Evolutionary conservation across 2,888 invertebrate genomes (phyloP).

Genomic region (Lasioglossum malachurum): DNA sequence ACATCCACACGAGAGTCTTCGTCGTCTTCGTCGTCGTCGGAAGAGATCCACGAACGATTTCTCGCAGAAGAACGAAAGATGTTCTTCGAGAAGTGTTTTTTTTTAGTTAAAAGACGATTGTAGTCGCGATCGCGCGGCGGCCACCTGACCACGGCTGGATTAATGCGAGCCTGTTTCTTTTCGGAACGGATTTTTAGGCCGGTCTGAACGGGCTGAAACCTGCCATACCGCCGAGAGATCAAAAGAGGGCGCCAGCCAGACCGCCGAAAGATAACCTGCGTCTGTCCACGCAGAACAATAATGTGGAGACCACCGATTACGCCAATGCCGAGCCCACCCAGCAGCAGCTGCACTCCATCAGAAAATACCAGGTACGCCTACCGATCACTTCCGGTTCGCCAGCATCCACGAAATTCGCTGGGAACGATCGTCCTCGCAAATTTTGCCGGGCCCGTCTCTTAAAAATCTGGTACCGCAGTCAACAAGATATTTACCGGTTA

Average conservation of each 20-base stretch:
- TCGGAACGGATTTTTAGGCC: constrained; percentile 78
- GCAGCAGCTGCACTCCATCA: constrained; percentile 96
- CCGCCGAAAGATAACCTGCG: constrained; percentile 89
- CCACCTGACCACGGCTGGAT: constrained; percentile 24
- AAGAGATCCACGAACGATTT: background rate
- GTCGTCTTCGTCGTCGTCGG: constrained; percentile 8
- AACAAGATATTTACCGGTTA: background rate
- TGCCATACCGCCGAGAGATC: constrained; percentile 89
- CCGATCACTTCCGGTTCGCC: background rate
- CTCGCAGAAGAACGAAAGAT: background rate
- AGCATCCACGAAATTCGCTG: background rate
- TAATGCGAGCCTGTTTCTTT: constrained; percentile 65
- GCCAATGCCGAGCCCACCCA: constrained; percentile 89
- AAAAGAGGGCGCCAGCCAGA: constrained; percentile 88
- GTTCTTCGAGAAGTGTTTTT: background rate
- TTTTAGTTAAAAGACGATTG: constrained; percentile 1
- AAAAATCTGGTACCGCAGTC: background rate
- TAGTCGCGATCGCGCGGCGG: constrained; percentile 34
- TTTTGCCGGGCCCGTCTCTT: background rate
- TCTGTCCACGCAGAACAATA: constrained; percentile 85
- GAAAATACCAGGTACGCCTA: constrained; percentile 93
- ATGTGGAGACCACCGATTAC: constrained; percentile 85
- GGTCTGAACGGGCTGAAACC: constrained; percentile 85
- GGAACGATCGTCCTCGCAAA: background rate
- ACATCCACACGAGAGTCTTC: background rate